Evolutionary conservation across 2,888 invertebrate species (phyloP).

Genomic region (Arrhopalites spinosus): DNA sequence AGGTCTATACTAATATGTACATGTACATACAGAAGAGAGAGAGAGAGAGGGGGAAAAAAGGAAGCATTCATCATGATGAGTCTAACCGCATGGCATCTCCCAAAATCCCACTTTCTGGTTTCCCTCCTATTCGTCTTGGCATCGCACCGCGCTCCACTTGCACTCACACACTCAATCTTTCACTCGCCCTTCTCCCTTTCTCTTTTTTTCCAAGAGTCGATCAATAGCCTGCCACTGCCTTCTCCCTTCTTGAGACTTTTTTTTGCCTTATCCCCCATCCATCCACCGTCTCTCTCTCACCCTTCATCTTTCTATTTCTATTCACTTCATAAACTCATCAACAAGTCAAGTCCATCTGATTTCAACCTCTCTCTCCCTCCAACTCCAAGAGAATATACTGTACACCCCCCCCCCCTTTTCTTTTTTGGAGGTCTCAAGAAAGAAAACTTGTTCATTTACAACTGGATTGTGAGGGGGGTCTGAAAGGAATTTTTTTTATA

Average conservation of each 20-base stretch:
- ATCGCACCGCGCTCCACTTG: conserved; percentile 19
- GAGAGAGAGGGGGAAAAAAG: conserved; percentile 34
- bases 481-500: neutral
- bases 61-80: conserved; percentile 30
- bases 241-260: conserved; percentile 13
- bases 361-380: conserved; percentile 4
- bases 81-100: conserved; percentile 1
- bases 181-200: neutral
- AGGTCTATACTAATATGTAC: neutral
- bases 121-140: neutral
- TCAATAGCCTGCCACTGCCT: neutral
- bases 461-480: no score
- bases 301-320: neutral
- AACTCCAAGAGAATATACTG: neutral
- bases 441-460: no score
- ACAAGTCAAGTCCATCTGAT: neutral
- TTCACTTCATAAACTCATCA: neutral
- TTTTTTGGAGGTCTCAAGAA: no score
- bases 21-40: conserved; percentile 16
- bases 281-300: neutral
- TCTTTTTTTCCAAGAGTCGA: neutral
- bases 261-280: conserved; percentile 5
- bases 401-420: no score
- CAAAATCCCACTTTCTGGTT: neutral
- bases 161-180: conserved; percentile 17